These are phyloP conservation scores for Oxyruncus cristatus DNA, from an alignment of 2,113 vertebrate species.

Conservation along the genomic window DNA sequence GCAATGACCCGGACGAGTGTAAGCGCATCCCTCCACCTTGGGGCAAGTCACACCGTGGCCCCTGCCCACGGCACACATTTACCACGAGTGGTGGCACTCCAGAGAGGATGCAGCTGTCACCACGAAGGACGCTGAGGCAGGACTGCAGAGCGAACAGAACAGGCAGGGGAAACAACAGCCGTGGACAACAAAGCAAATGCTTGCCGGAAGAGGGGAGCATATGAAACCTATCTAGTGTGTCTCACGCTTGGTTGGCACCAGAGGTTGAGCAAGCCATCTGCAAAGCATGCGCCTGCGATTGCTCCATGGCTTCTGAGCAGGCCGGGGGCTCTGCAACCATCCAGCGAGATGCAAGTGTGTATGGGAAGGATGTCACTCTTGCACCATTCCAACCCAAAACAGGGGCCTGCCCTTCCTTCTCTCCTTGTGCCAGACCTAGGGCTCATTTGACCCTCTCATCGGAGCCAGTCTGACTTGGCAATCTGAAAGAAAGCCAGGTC, in stretches of 20 bases:
- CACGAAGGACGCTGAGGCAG: background rate
- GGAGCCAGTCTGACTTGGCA: background rate
- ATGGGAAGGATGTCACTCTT: background rate
- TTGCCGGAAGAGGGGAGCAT: background rate
- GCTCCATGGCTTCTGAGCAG: background rate
- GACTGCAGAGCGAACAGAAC: fast-evolving
- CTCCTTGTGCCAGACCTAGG: background rate
- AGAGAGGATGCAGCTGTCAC: background rate
- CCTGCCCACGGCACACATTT: background rate
- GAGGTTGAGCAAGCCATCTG: background rate
- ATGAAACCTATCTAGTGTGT: background rate
- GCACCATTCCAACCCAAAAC: background rate
- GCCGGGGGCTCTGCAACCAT: background rate
- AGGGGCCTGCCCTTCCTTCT: no score
- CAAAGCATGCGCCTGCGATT: fast-evolving
- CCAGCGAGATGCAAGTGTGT: fast-evolving
- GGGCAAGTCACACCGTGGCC: background rate
- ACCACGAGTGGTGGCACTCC: fast-evolving
- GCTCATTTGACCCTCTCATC: background rate
- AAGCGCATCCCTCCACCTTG: background rate
- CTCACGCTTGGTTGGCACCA: background rate
- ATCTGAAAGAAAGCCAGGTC: background rate
- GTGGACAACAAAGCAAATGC: background rate
- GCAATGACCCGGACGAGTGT: fast-evolving
- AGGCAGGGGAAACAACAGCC: background rate